These are phyloP conservation scores for Odontamblyopus rebecca DNA, from an alignment of 2,797 vertebrate species.

Conservation along the genomic window DNA sequence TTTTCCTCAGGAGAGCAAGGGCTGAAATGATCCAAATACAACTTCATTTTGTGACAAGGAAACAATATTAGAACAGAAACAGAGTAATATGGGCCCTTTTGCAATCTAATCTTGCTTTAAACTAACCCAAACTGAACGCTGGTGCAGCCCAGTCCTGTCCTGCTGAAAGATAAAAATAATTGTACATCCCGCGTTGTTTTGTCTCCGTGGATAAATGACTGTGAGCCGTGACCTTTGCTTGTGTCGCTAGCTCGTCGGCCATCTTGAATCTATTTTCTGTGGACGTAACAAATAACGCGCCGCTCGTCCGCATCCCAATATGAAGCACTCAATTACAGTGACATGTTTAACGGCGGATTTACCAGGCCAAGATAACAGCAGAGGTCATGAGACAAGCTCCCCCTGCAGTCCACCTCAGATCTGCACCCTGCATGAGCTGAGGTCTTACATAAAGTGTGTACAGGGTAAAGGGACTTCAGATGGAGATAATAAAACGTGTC, in stretches of 20 bases:
- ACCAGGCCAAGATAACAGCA: conserved; percentile 64
- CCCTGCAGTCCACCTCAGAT: conserved; percentile 20
- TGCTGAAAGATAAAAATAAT: conserved; percentile 79
- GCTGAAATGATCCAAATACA: no score
- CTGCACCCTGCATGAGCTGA: no score
- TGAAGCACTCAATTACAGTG: conserved; percentile 66
- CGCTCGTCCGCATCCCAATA: conserved; percentile 54
- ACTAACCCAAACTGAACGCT: neutral
- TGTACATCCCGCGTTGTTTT: conserved; percentile 19
- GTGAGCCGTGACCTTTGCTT: conserved; percentile 37
- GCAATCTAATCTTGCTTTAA: neutral
- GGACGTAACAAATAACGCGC: conserved; percentile 48
- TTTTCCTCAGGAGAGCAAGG: no score
- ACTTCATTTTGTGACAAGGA: no score
- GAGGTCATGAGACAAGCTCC: conserved; percentile 64
- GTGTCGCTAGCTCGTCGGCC: conserved; percentile 19
- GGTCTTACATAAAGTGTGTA: no score
- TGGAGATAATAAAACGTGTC: no score
- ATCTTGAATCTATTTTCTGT: conserved; percentile 53
- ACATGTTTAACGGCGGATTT: conserved; percentile 68
- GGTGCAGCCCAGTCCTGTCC: neutral
- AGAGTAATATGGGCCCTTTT: no score
- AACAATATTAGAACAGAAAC: no score
- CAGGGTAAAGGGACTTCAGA: no score
- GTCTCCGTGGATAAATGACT: conserved; percentile 8